Base-by-base conservation (phyloP, 2,888 invertebrate genomes). In the Subacronicta megacephala region DNA sequence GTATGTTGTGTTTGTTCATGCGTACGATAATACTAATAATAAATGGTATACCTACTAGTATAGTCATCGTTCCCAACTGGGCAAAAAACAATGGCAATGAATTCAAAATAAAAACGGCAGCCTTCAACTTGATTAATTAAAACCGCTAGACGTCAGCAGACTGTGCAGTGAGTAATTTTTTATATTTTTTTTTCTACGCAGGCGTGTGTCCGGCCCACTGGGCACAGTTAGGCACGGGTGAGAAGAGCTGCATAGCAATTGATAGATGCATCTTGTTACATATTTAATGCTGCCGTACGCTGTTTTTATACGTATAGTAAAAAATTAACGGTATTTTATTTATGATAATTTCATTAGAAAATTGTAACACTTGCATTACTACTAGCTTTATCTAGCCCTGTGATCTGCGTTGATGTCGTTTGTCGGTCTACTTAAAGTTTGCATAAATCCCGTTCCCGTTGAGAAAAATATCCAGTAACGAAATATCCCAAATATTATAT, bases 181-280 rank as follows among this genome's bases (percentile, higher is more conserved):
- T 15, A 15, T 15, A 15, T 13, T 7, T 12, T 54, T 61, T 56
- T 62, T 69, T 38, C 49, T 18, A 35, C 42, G n/a, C 46, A 26
- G 35, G 41, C 49, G 49, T 52, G 51, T 49, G 18, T 62, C 7
- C 73, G 61, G 74, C 63, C 74, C 76, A 62, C 54, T 77, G 77
- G 62, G 66, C 77, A 75, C 75, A 64, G 71, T 59, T 70, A 67
- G 50, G 58, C 51, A 1, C 16, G 42, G 65, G 65, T 67, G 65
- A 70, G 5, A 12, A 36, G 43, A 65, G 46, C 50, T 45, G 67
- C 54, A 67, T 70, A 59, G 1, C 12, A 51, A 38, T 26, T 70
- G 53, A 64, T 47, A 54, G 36, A 71, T 54, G 36, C 66, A 53
- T 70, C 71, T 66, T 36, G 26, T 47, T 71, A 50, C 41, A 51